Percentiles rank a stretch among this genome's conserved stretches.
These are phyloP conservation scores for Triplophysa bombifrons DNA, from an alignment of 2,797 vertebrate species.

Conservation along the genomic window DNA sequence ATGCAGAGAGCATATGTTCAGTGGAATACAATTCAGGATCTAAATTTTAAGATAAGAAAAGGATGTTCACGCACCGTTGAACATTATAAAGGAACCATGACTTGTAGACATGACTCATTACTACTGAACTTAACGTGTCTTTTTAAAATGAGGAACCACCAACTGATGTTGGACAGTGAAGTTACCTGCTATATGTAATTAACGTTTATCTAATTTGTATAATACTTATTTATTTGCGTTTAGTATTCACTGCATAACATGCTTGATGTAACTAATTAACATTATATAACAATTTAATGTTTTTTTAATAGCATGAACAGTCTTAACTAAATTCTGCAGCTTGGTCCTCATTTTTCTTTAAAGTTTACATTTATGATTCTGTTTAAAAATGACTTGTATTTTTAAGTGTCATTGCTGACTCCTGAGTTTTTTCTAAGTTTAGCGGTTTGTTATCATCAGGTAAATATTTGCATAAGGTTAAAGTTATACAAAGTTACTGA, in stretches of 20 bases:
- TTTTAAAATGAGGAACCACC: not conserved
- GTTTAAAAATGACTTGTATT: not conserved
- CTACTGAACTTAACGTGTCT: constrained; percentile 7
- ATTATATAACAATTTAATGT: not conserved
- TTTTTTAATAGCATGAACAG: not conserved
- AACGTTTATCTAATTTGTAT: not conserved
- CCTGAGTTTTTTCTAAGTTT: not conserved
- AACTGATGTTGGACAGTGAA: not conserved
- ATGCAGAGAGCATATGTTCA: not conserved
- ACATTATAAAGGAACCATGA: constrained; percentile 1
- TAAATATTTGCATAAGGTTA: constrained; percentile 42
- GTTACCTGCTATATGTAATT: not conserved
- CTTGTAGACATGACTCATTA: constrained; percentile 23
- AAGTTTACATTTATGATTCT: not conserved
- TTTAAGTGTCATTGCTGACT: not conserved
- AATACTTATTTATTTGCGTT: not conserved
- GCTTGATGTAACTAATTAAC: not conserved
- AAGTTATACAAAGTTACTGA: constrained; percentile 28
- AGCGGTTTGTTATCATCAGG: constrained; percentile 8
- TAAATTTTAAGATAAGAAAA: not conserved
- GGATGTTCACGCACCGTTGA: not conserved
- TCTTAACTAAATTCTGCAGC: not conserved
- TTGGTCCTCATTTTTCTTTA: not conserved
- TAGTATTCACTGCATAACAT: not conserved
- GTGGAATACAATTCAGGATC: not conserved